Percentiles rank a stretch among this genome's conserved stretches.
Evolutionary conservation across 2,888 invertebrate species (phyloP).

Genomic region (Aphidius colemani): DNA sequence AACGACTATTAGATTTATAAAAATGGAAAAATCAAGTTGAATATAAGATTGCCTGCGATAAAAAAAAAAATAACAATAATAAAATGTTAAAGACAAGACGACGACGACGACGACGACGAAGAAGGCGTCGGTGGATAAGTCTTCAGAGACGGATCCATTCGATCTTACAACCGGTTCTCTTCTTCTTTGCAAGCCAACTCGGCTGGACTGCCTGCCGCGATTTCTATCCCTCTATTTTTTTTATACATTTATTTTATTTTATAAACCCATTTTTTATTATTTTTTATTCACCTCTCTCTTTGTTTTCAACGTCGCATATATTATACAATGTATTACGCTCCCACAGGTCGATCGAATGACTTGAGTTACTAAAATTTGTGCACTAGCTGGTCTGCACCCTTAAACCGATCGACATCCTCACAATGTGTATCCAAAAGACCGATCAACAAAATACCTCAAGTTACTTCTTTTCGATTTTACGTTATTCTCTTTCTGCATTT

Average conservation of each 20-base stretch:
- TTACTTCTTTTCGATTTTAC: background rate
- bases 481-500: conserved; percentile 3
- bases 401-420: conserved; percentile 6
- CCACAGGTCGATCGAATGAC: conserved; percentile 14
- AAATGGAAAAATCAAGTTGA: conserved; percentile 16
- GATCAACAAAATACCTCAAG: conserved; percentile 1
- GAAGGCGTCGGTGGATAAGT: conserved; percentile 37
- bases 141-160: conserved; percentile 32
- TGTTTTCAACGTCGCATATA: conserved; percentile 26
- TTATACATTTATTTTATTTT: background rate
- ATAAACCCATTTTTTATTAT: conserved; percentile 23
- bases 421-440: background rate
- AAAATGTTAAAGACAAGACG: conserved; percentile 23
- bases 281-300: conserved; percentile 26
- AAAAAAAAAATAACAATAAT: conserved; percentile 1
- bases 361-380: background rate
- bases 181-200: conserved; percentile 15
- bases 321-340: conserved; percentile 22
- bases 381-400: conserved; percentile 1
- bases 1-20: conserved; percentile 14
- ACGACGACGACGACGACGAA: conserved; percentile 37
- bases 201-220: conserved; percentile 18
- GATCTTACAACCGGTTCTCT: conserved; percentile 38
- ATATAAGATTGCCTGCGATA: conserved; percentile 1
- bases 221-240: conserved; percentile 25